phyloP scores from a whole-genome alignment of 2,113 vertebrate species.

The Hemicordylus capensis region DNA sequence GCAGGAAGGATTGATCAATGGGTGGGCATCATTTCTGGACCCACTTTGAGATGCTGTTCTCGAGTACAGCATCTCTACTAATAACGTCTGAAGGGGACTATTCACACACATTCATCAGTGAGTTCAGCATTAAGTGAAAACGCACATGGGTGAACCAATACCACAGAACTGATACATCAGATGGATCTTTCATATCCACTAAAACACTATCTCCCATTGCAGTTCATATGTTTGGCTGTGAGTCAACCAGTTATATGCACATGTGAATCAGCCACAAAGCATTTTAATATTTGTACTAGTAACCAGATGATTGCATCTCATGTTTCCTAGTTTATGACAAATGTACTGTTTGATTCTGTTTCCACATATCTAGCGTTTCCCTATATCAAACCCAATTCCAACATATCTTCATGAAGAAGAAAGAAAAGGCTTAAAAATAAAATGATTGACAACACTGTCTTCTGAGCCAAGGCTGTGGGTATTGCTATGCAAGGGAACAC shows the following conservation, averaged over 20 bases:
- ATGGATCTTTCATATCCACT: too few species aligned
- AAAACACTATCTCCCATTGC: too few species aligned
- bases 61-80: too few species aligned
- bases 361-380: neutral
- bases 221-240: neutral
- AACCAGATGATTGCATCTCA: neutral
- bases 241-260: neutral
- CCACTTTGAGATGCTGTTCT: too few species aligned
- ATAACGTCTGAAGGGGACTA: too few species aligned
- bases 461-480: neutral
- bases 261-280: neutral
- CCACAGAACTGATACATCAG: too few species aligned
- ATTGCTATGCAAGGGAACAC: neutral
- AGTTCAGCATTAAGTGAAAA: neutral
- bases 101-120: neutral
- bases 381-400: neutral
- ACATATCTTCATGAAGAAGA: neutral
- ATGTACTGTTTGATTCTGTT: constrained; percentile 15
- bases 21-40: too few species aligned
- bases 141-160: too few species aligned
- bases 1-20: too few species aligned
- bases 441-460: neutral
- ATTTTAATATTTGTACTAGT: neutral
- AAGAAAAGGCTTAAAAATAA: neutral
- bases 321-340: neutral